A percentile compares a stretch with the other conserved stretches of the same genome.
Conservation (phyloP, 2,797 vertebrate species). For the Phylloscopus collybita region DNA sequence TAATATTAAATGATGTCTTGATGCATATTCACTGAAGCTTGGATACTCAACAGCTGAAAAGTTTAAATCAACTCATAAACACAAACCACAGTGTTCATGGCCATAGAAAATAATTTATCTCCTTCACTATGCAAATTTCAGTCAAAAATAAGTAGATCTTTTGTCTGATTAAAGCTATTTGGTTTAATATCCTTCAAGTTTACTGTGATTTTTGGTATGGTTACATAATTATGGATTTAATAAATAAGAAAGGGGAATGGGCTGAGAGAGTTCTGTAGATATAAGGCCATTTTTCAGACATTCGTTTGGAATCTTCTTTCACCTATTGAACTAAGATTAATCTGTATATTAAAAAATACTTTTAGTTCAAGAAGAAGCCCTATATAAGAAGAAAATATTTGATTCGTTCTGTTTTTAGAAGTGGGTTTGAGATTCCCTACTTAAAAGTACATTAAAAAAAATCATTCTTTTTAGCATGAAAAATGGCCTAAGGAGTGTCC, state of each 20-base stretch:
- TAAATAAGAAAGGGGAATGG: neutral
- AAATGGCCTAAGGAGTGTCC: neutral
- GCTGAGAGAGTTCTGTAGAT: neutral
- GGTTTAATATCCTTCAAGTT: neutral
- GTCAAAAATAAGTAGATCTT: neutral
- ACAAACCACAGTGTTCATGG: neutral
- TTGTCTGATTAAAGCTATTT: conserved; percentile 7
- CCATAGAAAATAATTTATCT: neutral
- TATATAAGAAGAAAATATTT: neutral
- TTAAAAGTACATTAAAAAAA: neutral
- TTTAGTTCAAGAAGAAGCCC: neutral
- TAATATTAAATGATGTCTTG: neutral
- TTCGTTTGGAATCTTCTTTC: neutral
- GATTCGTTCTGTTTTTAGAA: neutral
- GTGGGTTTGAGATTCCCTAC: neutral
- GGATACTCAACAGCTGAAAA: neutral
- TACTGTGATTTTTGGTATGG: neutral
- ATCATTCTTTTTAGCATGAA: neutral
- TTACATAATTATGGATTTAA: neutral
- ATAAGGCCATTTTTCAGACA: neutral
- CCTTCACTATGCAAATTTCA: neutral
- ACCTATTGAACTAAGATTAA: neutral
- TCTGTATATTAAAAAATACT: neutral
- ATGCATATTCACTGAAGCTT: neutral
- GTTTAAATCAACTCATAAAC: neutral